Evolutionary conservation across 2,888 invertebrate genomes (phyloP), one percentile per base, ranked within the genome.

Genomic region (Tanytarsus gracilentus): DNA sequence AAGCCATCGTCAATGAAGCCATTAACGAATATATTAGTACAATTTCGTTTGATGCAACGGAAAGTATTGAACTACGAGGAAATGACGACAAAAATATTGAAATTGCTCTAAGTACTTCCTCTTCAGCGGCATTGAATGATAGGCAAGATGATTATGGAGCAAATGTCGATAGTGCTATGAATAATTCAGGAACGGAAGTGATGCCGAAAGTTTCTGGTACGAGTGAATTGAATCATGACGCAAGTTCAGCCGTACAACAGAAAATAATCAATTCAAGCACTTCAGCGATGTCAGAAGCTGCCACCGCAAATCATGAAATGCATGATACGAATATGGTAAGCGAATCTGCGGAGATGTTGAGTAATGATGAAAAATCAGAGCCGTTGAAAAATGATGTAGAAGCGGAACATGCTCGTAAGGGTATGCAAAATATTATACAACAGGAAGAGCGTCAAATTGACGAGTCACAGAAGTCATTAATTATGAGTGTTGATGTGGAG

Each of bases 381-480:
- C 25, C 18, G 25, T 9, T 52, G 52, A 52, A 52, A 52, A 52
- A 52, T 52, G 53, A 53, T 53, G 53, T 25, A 11, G 14, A 8
- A 7, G 52, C 9, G 16, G 21, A n/a, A 14, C n/a, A 52, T 30
- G 52, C 8, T 25, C n/a, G n/a, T n/a, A 30, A 18, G 14, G 3
- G 11, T 33, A 40, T 44, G 49, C 49, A 27, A 49, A 49, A 30
- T 11, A 30, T 30, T 6, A 30, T 8, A 30, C 30, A 30, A 30
- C 23, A 49, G n/a, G 18, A 18, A 14, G 21, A 23, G 33, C 23
- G 11, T n/a, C 33, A 39, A 39, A 36, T 23, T 36, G 53, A 53
- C 53, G 53, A 36, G 53, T 53, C 55, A 39, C 25, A 55, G 40
- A 25, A 16, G 16, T 23, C 55, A 55, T 55, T 55, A 55, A 55